Base-by-base conservation (phyloP, 2,888 invertebrate genomes). In the Beris chalybata region DNA sequence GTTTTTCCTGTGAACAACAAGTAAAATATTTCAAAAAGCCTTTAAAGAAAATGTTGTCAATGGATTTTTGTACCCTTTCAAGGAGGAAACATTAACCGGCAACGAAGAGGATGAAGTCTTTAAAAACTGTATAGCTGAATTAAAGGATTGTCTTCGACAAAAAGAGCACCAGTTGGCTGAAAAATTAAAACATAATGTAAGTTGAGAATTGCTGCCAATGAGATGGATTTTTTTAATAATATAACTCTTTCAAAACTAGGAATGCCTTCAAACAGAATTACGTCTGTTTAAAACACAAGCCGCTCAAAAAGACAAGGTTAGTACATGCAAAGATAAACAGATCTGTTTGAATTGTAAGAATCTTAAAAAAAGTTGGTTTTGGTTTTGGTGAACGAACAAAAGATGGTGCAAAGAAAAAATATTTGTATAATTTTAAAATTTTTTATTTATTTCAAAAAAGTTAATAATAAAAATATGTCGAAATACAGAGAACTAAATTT, bases 271-370 rank as follows among this genome's bases (percentile, higher is more conserved):
- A 53, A 65, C n/a, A 13, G 66, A 70, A 65, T 38, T 70, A 6
- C 43, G 52, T 9, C 2, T 45, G 5, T 38, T 47, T 7, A 70
- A 66, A 45, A 38, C 57, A 1, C 64, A 68, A 64, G 45, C 56
- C 9, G 45, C 29, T 4, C 61, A 66, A 50, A 67, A 64, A 61
- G 68, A 70, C 9, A 67, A 70, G 70, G 70, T 70, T 70, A 66
- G 70, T 70, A 69, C 22, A 13, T 52, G 61, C 32, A 38, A 52
- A 43, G 9, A 9, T n/a, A 48, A 48, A 12, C 3, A 48, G 12
- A 48, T 15, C 15, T 48, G 48, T 15, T 15, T 15, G 38, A 38
- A 38, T 57, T 11, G 32, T 59, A 6, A 44, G 15, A 55, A 43
- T 58, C 11, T 52, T 65, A 65, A 68, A 22, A 65, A 61, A 55